Conservation (phyloP, 1,140 invertebrate species). For the Octopus sinensis region DNA sequence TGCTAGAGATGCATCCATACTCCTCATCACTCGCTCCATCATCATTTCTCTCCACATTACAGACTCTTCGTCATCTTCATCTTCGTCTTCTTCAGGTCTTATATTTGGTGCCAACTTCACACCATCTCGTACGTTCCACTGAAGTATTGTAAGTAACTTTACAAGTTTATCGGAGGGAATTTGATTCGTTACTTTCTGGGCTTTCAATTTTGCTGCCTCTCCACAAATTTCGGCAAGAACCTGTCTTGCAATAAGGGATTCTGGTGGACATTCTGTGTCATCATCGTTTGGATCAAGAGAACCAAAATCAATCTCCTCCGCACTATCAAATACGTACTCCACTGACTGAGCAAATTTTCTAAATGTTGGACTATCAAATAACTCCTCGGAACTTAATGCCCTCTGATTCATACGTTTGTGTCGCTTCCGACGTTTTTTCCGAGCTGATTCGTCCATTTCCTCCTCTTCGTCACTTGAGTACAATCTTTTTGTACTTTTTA, state of each 20-base stretch:
- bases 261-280: constrained; percentile 70
- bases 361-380: constrained; percentile 92
- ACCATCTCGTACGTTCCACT: constrained; percentile 89
- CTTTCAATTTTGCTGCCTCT: constrained; percentile 94
- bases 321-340: constrained; percentile 84
- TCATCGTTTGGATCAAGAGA: constrained; percentile 64
- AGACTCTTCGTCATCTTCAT: constrained; percentile 76
- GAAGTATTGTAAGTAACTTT: constrained; percentile 79
- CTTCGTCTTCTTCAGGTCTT: constrained; percentile 63
- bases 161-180: constrained; percentile 86
- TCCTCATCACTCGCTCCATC: constrained; percentile 84
- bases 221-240: constrained; percentile 82
- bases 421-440: constrained; percentile 64
- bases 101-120: constrained; percentile 76
- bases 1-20: constrained; percentile 78
- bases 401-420: constrained; percentile 75
- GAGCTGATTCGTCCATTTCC: background rate
- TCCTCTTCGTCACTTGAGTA: background rate
- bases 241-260: constrained; percentile 75
- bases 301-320: constrained; percentile 75
- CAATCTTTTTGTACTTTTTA: background rate
- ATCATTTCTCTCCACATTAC: constrained; percentile 84
- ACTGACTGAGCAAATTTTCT: constrained; percentile 85
- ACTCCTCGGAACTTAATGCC: constrained; percentile 79
- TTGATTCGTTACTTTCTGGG: constrained; percentile 57